Base-by-base conservation (phyloP, 2,888 invertebrate species). In the Cephus nigrinus region DNA sequence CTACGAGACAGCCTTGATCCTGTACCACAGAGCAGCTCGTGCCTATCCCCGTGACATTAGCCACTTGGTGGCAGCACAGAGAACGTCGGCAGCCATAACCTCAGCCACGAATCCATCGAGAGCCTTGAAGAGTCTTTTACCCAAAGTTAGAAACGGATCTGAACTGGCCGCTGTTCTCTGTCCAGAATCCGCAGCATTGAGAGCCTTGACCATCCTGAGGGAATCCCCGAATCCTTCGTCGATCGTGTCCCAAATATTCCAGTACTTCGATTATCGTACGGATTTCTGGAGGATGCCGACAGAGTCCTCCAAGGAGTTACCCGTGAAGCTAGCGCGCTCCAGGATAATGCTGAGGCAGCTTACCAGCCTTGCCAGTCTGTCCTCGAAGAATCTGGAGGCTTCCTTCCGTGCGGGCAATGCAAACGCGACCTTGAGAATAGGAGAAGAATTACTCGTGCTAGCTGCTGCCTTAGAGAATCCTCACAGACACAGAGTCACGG, bases 1-100 rank as follows among this genome's bases (percentile, higher is more conserved):
- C 84, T 90, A 88, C 84, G 90, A 90, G 80, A 81, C 86, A 31
- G 90, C 90, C 15, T 81, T 90, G 80, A 85, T 90, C 31, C 81
- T 90, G 15, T 90, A 90, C 80, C 86, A 90, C 76, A 86, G 89
- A 74, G 90, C 90, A 4, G 86, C 88, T 15, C 84, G 76, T 30
- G 77, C 85, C 11, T 86, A 81, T 78, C 89, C 90, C 3, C 85
- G 84, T 4, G 88, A 90, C 76, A 78, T 80, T 30, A 84, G 81
- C 40, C 89, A 90, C 78, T 76, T 73, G 12, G 84, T 86, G 4
- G 88, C 89, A 0, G 87, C 85, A 0, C 84, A 84, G 73, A 83
- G 86, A 35, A 86, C 88, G 33, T 84, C 84, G 30, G 83, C 84
- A 3, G 84, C 83, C 34, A 89, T 90, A 85, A 85, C 77, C 82